These are phyloP conservation scores for Tyto alba DNA, from an alignment of 2,113 vertebrate species.

Conservation along the genomic window DNA sequence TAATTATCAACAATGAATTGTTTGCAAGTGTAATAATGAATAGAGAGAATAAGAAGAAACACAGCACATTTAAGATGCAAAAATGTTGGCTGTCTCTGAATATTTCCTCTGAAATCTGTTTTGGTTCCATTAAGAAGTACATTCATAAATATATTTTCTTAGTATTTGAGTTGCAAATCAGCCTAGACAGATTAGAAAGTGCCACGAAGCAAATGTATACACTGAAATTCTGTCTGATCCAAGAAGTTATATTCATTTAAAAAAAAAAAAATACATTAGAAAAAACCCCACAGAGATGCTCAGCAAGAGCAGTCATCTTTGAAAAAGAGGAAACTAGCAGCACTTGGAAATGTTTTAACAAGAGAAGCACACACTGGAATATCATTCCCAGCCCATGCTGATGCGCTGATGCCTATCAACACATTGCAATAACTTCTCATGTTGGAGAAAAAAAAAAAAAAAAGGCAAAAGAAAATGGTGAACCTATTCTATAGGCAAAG, in stretches of 20 bases:
- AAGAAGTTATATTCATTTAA: neutral
- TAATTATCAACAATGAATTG: conserved; percentile 50
- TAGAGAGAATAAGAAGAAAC: neutral
- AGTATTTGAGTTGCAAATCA: conserved; percentile 25
- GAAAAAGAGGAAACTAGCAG: neutral
- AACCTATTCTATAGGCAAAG: neutral
- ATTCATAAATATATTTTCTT: neutral
- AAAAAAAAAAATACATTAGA: neutral
- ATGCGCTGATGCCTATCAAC: neutral
- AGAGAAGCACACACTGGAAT: neutral
- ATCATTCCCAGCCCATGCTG: neutral
- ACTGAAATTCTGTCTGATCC: neutral
- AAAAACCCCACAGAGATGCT: neutral
- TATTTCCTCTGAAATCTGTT: conserved; percentile 31
- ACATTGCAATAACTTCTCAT: neutral
- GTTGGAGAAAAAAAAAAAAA: rapidly evolving
- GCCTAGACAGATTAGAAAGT: neutral
- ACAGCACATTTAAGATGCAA: neutral
- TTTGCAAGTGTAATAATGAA: conserved; percentile 2
- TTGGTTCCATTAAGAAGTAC: neutral
- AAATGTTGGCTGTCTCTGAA: neutral
- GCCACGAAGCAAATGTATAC: neutral
- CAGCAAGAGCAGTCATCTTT: neutral
- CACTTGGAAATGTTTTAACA: neutral
- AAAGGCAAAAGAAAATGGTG: neutral